Evolutionary conservation across 2,113 vertebrate genomes (phyloP).

Genomic region (Poicephalus meyeri): DNA sequence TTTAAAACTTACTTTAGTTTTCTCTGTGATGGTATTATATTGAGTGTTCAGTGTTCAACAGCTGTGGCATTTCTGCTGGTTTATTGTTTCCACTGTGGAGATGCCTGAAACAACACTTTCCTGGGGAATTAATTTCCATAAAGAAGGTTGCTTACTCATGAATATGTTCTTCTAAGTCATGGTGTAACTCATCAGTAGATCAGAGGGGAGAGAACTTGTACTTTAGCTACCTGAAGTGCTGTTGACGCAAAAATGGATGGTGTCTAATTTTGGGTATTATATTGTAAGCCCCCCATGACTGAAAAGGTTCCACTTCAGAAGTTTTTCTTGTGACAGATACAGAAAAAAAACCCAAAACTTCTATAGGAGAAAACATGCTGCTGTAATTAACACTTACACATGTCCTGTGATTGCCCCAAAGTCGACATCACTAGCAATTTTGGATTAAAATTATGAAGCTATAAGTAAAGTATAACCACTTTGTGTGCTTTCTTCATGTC

Average conservation of each 20-base stretch:
- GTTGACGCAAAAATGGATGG: constrained; percentile 59
- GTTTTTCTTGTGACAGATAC: neutral
- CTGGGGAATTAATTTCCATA: constrained; percentile 56
- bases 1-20: constrained; percentile 8
- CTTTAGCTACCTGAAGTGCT: constrained; percentile 1
- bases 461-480: neutral
- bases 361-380: neutral
- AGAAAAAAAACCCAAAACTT: constrained; percentile 41
- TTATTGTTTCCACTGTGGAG: constrained; percentile 8
- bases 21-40: neutral
- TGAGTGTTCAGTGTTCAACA: neutral
- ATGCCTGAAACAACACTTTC: constrained; percentile 33
- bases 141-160: constrained; percentile 27
- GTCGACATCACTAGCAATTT: neutral
- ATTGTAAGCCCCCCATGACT: neutral
- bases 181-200: constrained; percentile 16
- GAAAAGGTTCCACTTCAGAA: neutral
- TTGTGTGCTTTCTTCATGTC: neutral
- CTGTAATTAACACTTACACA: constrained; percentile 50
- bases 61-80: neutral
- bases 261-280: constrained; percentile 30
- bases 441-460: neutral
- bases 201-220: neutral
- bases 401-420: constrained; percentile 28
- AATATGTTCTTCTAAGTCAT: constrained; percentile 46